Evolutionary conservation across 2,888 invertebrate species (phyloP), one percentile per base, ranked within the genome.

Genomic region (Luperina testacea): DNA sequence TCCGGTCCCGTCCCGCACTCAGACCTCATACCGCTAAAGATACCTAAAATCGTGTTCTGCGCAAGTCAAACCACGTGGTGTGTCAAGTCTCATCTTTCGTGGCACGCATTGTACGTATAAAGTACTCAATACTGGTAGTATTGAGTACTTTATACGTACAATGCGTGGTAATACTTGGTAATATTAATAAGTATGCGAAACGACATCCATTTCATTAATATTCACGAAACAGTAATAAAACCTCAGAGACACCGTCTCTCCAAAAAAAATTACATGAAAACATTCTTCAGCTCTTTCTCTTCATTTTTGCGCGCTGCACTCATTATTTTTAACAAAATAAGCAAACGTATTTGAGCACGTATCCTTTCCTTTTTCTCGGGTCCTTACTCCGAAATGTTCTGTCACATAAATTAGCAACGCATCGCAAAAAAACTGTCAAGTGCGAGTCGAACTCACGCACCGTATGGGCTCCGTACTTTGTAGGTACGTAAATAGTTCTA

Each of bases 391-490:
- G 84, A 91, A 92, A 92, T 90, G 85, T 91, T 89, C 91, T 91
- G 93, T 91, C 93, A 91, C 93, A 94, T 94, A 94, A 94, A 94
- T 93, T 91, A 92, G 86, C 72, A 80, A 83, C 85, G 85, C 88
- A 88, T 87, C 88, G 87, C 91, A 90, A 91, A 90, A 91, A 91
- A 90, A 88, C 86, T 88, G 79, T 15, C 48, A 48, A 48, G 48
- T 5, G 5, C 15, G 5, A 48, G 15, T 15, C 15, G 15, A 15
- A 48, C 15, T 48, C 48, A 15, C 48, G 5, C 6, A 15, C 48
- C 48, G 48, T n/a, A n/a, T 15, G 48, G 48, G 48, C 0, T 48
- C 48, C 48, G 0, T 15, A 48, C 48, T 13, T 45, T 11, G 45
- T 45, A 45, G 45, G 13, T 45, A 45, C 1, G 45, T 45, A 45